Evolutionary conservation across 2,797 vertebrate genomes (phyloP).

Genomic region (Microhierax caerulescens): DNA sequence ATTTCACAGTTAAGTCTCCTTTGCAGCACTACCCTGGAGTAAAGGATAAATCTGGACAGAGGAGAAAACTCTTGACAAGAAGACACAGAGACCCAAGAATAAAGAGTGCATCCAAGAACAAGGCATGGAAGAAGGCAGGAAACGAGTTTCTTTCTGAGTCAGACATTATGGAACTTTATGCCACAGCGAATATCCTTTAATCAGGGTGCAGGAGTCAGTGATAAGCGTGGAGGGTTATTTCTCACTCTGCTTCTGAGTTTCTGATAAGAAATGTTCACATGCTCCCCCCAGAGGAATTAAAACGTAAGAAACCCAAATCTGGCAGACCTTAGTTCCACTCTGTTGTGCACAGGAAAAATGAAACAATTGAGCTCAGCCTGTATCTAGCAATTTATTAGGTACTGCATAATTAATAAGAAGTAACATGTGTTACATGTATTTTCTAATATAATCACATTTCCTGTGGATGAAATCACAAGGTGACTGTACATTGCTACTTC

Average conservation of each 20-base stretch:
- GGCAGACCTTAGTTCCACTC: not conserved
- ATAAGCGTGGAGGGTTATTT: not conserved
- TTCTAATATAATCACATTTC: not conserved
- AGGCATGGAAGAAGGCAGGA: not conserved
- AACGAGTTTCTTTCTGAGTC: not conserved
- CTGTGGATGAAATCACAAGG: not conserved
- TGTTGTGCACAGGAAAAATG: not conserved
- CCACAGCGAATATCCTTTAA: not conserved
- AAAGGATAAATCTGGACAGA: not conserved
- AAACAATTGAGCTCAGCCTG: not conserved
- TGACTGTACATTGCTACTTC: not conserved
- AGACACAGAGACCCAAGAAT: not conserved
- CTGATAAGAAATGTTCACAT: slow-evolving; percentile 17
- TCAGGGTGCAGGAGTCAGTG: not conserved
- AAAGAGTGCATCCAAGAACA: not conserved
- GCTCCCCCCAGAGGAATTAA: slow-evolving; percentile 29
- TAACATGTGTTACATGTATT: not conserved
- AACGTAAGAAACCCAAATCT: slow-evolving; percentile 1
- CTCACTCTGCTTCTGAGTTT: not conserved
- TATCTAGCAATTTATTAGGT: not conserved
- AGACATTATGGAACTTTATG: not conserved
- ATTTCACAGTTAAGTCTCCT: not conserved
- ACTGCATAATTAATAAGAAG: slow-evolving; percentile 23
- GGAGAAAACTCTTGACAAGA: not conserved
- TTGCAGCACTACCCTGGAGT: not conserved